Base-by-base conservation (phyloP, 2,888 invertebrate species). In the Tachina fera region DNA sequence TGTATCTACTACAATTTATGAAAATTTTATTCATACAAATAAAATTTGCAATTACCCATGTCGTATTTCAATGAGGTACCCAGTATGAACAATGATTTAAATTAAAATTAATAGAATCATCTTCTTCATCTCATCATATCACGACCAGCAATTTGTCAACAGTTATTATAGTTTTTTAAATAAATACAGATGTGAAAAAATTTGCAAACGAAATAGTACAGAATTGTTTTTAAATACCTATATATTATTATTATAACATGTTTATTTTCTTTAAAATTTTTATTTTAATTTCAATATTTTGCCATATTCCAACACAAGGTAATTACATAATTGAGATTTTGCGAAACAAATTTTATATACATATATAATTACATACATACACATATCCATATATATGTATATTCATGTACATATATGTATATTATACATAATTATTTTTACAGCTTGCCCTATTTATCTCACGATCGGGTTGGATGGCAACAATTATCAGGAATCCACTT, bases 391-490 rank as follows among this genome's bases (percentile, higher is more conserved):
- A n/a, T n/a, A n/a, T n/a, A n/a, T n/a, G n/a, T n/a, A n/a, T n/a
- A n/a, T n/a, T n/a, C n/a, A n/a, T n/a, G n/a, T n/a, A n/a, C n/a
- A n/a, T n/a, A n/a, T n/a, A n/a, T n/a, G n/a, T n/a, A n/a, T n/a
- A n/a, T n/a, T n/a, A n/a, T n/a, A 43, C 13, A n/a, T 43, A 1
- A 1, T 11, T 61, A 14, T 13, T 31, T 47, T 19, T 10, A 16
- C 5, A 85, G 89, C 87, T 47, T 93, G 92, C 82, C 92, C 92
- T 43, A 90, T 93, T 22, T 92, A 90, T 78, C 79, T 93, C 31
- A 90, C 91, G 22, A 88, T 92, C 47, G 91, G 92, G n/a, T 87
- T 92, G 70, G 88, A 88, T 45, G 91, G 91, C 68, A 91, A 91
- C 65, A 89, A 88, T 3, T 72, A 90, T 60, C 87, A 89, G 49